Percentiles rank a stretch among this genome's conserved stretches.
Evolutionary conservation across 2,797 vertebrate genomes (phyloP).

Genomic region (Carduelis carduelis): DNA sequence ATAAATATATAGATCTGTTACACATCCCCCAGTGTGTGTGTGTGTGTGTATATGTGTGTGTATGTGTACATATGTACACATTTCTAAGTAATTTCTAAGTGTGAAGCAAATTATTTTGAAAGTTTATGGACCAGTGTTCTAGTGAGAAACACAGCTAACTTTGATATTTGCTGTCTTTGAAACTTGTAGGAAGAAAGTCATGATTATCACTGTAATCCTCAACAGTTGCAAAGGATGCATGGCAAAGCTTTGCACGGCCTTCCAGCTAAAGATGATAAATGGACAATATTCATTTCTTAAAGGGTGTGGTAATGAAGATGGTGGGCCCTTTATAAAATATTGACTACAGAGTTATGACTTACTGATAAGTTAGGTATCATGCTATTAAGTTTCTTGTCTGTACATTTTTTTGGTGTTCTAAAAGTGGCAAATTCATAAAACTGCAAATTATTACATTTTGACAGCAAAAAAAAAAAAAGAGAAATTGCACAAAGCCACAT

Average conservation of each 20-base stretch:
- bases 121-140: neutral
- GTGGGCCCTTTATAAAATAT: neutral
- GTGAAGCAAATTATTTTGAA: neutral
- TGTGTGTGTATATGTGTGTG: rapidly evolving
- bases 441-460: neutral
- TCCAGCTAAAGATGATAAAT: neutral
- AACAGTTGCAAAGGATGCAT: neutral
- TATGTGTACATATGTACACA: neutral
- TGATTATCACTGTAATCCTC: neutral
- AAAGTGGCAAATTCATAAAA: neutral
- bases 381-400: neutral
- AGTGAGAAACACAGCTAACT: neutral
- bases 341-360: neutral
- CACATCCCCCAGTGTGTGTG: rapidly evolving
- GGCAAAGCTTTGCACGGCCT: neutral
- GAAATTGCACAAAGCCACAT: neutral
- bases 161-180: neutral
- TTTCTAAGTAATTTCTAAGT: neutral
- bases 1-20: neutral
- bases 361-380: neutral
- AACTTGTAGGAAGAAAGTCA: neutral
- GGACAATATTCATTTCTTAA: neutral
- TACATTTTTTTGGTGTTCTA: neutral
- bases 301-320: neutral
- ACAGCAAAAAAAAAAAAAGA: neutral